Conservation (phyloP, 2,113 vertebrate species). For the Pygoscelis antarcticus region DNA sequence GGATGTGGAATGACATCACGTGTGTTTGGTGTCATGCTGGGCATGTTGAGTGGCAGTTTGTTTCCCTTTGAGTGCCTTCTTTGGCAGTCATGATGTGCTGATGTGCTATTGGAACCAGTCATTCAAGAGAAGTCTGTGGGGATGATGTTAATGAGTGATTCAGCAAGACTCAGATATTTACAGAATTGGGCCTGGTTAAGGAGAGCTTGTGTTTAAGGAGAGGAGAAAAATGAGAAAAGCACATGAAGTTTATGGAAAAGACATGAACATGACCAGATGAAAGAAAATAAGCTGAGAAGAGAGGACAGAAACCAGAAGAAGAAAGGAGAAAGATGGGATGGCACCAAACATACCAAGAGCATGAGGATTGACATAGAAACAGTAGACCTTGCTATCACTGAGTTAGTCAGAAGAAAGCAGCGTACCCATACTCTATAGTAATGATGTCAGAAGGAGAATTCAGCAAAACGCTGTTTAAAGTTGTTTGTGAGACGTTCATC, state of each 20-base stretch:
- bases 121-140: background rate
- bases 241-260: background rate
- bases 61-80: background rate
- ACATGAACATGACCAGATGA: background rate
- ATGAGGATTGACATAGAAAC: background rate
- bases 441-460: background rate
- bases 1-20: background rate
- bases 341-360: background rate
- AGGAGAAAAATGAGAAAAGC: background rate
- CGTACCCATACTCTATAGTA: background rate
- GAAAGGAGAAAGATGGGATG: background rate
- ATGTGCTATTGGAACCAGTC: background rate
- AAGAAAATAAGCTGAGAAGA: background rate
- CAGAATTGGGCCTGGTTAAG: background rate
- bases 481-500: background rate
- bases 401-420: background rate
- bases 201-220: background rate
- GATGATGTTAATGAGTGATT: background rate
- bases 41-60: background rate
- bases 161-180: background rate
- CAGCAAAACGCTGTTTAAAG: background rate
- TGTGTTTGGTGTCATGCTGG: constrained; percentile 1
- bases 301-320: background rate
- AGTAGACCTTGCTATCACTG: background rate
- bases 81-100: constrained; percentile 2